Evolutionary conservation across 2,888 invertebrate species (phyloP), one percentile per base, ranked within the genome.

Genomic region (Bhutanitis thaidina): DNA sequence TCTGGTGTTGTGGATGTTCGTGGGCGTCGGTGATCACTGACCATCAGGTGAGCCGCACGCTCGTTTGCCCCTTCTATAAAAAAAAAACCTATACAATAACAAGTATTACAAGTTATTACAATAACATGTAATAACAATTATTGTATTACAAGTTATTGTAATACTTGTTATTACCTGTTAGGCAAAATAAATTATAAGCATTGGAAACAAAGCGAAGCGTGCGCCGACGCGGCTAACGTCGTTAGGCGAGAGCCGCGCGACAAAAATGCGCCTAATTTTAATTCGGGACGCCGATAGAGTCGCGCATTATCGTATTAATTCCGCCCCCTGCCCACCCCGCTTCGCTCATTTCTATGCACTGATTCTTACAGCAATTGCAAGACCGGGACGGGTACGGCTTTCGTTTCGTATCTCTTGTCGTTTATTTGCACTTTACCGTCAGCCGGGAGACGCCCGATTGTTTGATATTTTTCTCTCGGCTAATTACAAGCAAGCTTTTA

Each of bases 211-310:
- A 29, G 37, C 35, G 15, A 14, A n/a, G 7, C 12, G 55, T 53
- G 59, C 74, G 65, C 61, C 63, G 69, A 58, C 43, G 72, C 73
- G 69, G 61, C 36, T 72, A 76, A 80, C 63, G 61, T 71, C 44
- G 67, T 78, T 77, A 79, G 35, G 62, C 67, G 58, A 61, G 65
- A 60, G 70, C 69, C 72, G 58, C 60, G 64, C 60, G 69, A 71
- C 74, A 78, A 80, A 79, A 79, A 81, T 79, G 69, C 62, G 71
- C 71, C 71, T 81, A 81, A 83, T 83, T 80, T 83, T 82, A 84
- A 74, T 72, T 67, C 68, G 58, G 57, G 57, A 56, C 58, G 64
- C 61, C 65, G 64, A 67, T 70, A 61, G 65, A 67, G 63, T 44
- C 55, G 59, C 54, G 59, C 54, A 72, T 79, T 79, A 79, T 70